Base-by-base conservation (phyloP, 2,113 vertebrate species). In the Phaethornis superciliosus region DNA sequence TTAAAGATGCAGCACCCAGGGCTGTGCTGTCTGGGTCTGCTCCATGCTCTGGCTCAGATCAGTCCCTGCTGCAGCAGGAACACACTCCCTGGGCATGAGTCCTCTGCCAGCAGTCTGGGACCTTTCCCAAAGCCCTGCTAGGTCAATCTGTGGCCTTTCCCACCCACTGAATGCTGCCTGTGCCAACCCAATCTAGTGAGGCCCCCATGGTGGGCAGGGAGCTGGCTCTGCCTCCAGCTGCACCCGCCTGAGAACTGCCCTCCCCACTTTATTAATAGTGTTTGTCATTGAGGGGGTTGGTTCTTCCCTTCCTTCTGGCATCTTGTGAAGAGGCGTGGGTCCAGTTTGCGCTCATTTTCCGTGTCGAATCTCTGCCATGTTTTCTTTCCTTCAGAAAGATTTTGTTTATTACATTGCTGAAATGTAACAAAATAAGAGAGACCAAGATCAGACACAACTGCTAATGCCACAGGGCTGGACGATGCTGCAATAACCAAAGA, bases 301-400 rank as follows among this genome's bases (percentile, higher is more conserved):
- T 95, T 70, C 83, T 87, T 93, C 74, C 81, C 76, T 59, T 92
- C 51, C 69, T 74, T 47, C 83, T 94, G 91, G 90, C 91, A 81
- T 56, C 65, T 62, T 12, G 37, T 35, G 30, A 54, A 62, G 64
- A 80, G 90, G 68, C 79, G 46, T 55, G 56, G 65, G 46, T 89
- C 88, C 93, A 93, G 93, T 80, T n/a, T 85, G 90, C 2, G 1
- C 76, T 90, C 84, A 74, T 89, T 95, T 95, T 90, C 93, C 88
- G 17, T 92, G 80, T 87, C 88, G 82, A 62, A 85, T 84, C 79
- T 28, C 85, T 96, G 93, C 92, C 87, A 67, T 67, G 64, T 46
- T 96, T 94, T 81, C 85, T 59, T 64, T 81, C 83, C 49, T 87
- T 75, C 21, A 24, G 69, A 72, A 77, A 90, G 86, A 32, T 93